phyloP scores from a whole-genome alignment of 2,797 vertebrate species.

The Menidia menidia region DNA sequence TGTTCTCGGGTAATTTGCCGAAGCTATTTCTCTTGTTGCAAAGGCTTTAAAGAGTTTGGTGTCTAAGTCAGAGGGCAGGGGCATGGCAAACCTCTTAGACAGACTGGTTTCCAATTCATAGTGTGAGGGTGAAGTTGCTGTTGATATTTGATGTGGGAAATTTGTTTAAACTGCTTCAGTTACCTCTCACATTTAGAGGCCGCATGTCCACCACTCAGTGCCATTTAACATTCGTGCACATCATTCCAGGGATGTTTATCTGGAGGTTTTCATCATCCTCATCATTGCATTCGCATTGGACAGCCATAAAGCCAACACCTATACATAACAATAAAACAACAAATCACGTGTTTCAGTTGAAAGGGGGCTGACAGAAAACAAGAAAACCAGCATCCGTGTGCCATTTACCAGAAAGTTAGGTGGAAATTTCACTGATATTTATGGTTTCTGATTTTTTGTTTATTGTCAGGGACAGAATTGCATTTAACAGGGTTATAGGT shows the following conservation, averaged over 20 bases:
- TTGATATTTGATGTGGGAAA: constrained; percentile 20
- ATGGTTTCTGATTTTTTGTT: background rate
- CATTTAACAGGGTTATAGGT: background rate
- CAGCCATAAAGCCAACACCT: constrained; percentile 21
- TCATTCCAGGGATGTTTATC: background rate
- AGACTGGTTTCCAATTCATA: constrained; percentile 24
- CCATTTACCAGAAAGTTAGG: background rate
- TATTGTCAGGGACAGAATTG: constrained; percentile 12
- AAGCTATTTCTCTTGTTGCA: constrained; percentile 56
- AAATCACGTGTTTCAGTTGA: constrained; percentile 2
- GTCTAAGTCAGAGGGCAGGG: constrained; percentile 35
- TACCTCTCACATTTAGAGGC: constrained; percentile 26
- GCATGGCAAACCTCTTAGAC: constrained; percentile 27
- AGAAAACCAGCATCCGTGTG: background rate
- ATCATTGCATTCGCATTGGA: background rate
- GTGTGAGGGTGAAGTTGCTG: constrained; percentile 23
- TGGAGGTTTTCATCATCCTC: constrained; percentile 36
- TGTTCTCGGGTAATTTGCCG: constrained; percentile 60
- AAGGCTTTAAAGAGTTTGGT: constrained; percentile 36
- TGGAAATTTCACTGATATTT: background rate
- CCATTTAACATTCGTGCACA: constrained; percentile 33
- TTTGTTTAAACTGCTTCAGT: constrained; percentile 27
- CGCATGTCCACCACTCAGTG: constrained; percentile 29
- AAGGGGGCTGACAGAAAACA: background rate
- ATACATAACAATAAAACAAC: constrained; percentile 4